phyloP scores from a whole-genome alignment of 2,113 vertebrate genomes.

The Percina caprodes region DNA sequence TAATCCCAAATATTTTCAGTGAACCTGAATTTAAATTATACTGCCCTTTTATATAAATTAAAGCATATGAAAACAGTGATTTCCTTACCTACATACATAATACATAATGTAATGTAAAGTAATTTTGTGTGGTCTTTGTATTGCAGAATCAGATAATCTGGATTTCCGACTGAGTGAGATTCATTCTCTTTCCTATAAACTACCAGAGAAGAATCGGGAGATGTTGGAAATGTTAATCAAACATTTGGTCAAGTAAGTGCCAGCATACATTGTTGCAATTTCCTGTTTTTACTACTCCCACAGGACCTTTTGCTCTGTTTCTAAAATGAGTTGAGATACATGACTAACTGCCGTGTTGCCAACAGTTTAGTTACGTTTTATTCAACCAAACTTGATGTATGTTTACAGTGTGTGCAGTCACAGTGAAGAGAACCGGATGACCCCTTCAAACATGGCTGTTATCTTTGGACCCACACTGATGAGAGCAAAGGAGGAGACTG shows the following conservation, averaged over 20 bases:
- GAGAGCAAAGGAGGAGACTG: constrained; percentile 95
- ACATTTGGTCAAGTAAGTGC: constrained; percentile 92
- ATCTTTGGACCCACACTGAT: constrained; percentile 97
- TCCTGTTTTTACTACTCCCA: not conserved
- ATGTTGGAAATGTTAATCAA: constrained; percentile 94
- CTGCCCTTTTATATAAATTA: not conserved
- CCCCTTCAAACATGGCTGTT: constrained; percentile 95
- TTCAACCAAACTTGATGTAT: constrained; percentile 9
- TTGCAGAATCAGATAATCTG: constrained; percentile 92
- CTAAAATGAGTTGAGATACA: not conserved
- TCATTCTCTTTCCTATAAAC: constrained; percentile 93
- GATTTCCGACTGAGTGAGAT: constrained; percentile 94
- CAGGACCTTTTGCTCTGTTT: not conserved
- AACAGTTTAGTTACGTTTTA: not conserved
- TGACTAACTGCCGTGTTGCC: not conserved
- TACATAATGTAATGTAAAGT: not conserved
- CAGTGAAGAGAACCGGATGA: constrained; percentile 94
- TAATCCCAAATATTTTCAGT: not conserved
- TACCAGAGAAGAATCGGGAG: constrained; percentile 93
- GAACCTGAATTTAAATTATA: not conserved
- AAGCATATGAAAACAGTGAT: not conserved
- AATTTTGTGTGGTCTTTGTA: constrained; percentile 31
- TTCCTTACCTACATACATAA: not conserved
- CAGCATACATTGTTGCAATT: not conserved
- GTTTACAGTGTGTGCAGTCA: constrained; percentile 90